Evolutionary conservation across 35 echinoderm and acorn worm species (phyloP).

Genomic region (Ophioderma brevispina): DNA sequence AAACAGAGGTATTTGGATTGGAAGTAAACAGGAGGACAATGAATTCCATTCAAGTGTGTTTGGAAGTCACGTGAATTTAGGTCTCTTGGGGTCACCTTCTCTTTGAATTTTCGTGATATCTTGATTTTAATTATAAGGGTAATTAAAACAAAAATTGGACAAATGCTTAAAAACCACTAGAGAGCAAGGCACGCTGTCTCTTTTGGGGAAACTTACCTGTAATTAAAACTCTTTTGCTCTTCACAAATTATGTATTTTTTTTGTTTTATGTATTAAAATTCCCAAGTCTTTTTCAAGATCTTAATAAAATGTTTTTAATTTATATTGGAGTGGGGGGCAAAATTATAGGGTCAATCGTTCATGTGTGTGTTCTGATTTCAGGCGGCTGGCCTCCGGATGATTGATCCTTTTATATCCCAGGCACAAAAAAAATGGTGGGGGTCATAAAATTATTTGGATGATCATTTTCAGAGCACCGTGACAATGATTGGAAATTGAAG

Average conservation of each 20-base stretch:
- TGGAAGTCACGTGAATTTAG: constrained; percentile 22
- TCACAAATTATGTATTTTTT: constrained; percentile 4
- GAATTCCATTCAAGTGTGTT: neutral
- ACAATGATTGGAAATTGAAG: neutral
- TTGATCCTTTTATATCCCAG: too few relatives aligned
- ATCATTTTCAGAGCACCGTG: too few relatives aligned
- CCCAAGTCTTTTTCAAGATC: too few relatives aligned
- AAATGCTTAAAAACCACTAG: neutral
- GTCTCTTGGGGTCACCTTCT: neutral
- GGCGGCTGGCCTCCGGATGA: too few relatives aligned
- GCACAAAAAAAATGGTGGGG: too few relatives aligned
- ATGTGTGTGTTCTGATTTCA: too few relatives aligned
- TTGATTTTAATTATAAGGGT: constrained; percentile 27
- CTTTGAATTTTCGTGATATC: neutral
- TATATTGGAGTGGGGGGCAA: too few relatives aligned
- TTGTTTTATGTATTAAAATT: too few relatives aligned
- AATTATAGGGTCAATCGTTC: too few relatives aligned
- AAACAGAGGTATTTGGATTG: constrained; percentile 21
- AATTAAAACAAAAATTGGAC: constrained; percentile 26
- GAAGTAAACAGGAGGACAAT: neutral
- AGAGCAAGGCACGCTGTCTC: neutral
- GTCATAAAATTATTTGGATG: too few relatives aligned
- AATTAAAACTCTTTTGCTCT: constrained; percentile 22
- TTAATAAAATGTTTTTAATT: too few relatives aligned
- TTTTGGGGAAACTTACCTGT: too few relatives aligned